Evolutionary conservation across 2,888 invertebrate species (phyloP).

Genomic region (Ecliptopera silaceata): DNA sequence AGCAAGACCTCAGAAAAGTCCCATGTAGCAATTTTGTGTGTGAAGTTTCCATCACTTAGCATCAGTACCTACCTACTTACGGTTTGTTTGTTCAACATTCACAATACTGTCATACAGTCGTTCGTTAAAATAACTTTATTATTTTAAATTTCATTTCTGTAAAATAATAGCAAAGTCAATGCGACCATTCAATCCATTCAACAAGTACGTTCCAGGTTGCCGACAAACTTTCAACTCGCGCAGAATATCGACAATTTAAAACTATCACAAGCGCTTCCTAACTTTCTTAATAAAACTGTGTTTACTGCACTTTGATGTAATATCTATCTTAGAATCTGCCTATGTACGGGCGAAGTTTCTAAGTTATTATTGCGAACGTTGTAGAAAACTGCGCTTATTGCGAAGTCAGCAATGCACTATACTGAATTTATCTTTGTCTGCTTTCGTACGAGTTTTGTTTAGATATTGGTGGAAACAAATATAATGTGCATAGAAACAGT

Average conservation of each 20-base stretch:
- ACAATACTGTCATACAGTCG: too few relatives aligned
- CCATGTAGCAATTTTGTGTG: too few relatives aligned
- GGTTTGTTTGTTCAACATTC: too few relatives aligned
- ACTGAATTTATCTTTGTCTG: neutral
- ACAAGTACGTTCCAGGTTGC: slow-evolving; percentile 24
- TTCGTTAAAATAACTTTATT: too few relatives aligned
- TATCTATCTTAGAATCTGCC: slow-evolving; percentile 28
- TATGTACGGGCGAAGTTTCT: slow-evolving; percentile 16
- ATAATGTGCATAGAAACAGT: too few relatives aligned
- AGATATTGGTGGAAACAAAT: too few relatives aligned
- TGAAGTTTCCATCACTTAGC: too few relatives aligned
- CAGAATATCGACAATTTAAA: slow-evolving; percentile 45
- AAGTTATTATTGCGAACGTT: slow-evolving; percentile 15
- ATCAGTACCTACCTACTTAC: too few relatives aligned
- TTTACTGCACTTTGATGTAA: slow-evolving; percentile 29
- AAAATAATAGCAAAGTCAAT: slow-evolving; percentile 6
- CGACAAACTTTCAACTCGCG: slow-evolving; percentile 22
- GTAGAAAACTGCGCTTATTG: slow-evolving; percentile 4
- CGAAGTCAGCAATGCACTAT: neutral
- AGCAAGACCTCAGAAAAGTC: too few relatives aligned
- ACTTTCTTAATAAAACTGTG: slow-evolving; percentile 42
- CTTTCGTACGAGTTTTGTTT: neutral
- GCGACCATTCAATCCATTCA: slow-evolving; percentile 6
- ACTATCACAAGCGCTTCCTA: slow-evolving; percentile 41
- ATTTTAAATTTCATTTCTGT: too few relatives aligned